These are phyloP conservation scores for Eristalis arbustorum DNA, from an alignment of 2,888 invertebrate genomes.

Conservation along the genomic window DNA sequence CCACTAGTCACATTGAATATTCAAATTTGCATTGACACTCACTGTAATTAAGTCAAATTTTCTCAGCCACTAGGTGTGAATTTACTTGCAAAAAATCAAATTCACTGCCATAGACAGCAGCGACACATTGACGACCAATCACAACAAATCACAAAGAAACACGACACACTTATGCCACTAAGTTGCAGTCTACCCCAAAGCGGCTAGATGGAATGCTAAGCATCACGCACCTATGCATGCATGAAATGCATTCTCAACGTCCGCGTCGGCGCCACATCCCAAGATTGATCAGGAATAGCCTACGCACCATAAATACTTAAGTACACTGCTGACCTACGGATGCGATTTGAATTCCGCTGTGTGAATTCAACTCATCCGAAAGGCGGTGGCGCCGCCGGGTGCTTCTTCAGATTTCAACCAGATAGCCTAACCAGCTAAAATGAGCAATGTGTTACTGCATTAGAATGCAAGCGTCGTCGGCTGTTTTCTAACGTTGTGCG, in stretches of 20 bases:
- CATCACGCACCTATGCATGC: conserved; percentile 49
- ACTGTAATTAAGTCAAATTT: conserved; percentile 26
- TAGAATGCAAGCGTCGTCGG: conserved; percentile 45
- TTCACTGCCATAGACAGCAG: conserved; percentile 5
- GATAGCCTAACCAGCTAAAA: conserved; percentile 52
- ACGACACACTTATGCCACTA: conserved; percentile 48
- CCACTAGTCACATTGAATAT: background rate
- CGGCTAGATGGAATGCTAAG: conserved; percentile 29
- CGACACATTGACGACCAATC: conserved; percentile 40
- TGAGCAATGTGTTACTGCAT: conserved; percentile 15
- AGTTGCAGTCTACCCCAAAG: conserved; percentile 49
- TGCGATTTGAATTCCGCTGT: conserved; percentile 47
- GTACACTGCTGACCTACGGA: conserved; percentile 7
- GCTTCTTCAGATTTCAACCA: conserved; percentile 45
- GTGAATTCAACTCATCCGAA: conserved; percentile 41
- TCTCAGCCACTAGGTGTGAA: conserved; percentile 29
- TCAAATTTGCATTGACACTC: background rate
- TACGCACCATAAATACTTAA: conserved; percentile 56
- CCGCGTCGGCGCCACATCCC: conserved; percentile 57
- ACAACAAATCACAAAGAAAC: conserved; percentile 28
- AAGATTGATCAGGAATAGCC: conserved; percentile 60
- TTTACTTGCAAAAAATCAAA: background rate
- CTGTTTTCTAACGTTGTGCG: conserved; percentile 45
- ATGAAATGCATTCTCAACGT: conserved; percentile 14
- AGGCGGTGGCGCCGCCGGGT: background rate